Conservation (phyloP, 2,113 vertebrate species). For the Eudyptes chrysolophus region DNA sequence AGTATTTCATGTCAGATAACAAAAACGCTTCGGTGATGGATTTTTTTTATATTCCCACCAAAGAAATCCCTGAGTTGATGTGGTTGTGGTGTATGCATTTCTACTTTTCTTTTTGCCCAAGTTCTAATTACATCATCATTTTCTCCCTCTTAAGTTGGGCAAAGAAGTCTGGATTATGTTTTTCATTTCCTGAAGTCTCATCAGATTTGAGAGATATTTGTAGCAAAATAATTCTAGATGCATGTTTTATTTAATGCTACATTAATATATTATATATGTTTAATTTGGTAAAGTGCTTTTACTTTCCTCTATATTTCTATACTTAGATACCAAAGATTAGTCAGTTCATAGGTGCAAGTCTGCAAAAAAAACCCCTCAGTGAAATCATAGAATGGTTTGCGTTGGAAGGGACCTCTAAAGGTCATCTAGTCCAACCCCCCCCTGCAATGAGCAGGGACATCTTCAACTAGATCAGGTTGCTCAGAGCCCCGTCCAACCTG, state of each 20-base stretch:
- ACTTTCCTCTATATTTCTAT: background rate
- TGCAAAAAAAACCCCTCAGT: background rate
- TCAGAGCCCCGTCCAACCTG: background rate
- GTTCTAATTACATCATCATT: background rate
- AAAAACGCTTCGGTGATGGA: background rate
- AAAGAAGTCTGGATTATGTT: background rate
- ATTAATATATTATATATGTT: background rate
- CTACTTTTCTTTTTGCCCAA: background rate
- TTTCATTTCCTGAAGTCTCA: background rate
- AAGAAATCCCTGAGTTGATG: background rate
- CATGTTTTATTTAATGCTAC: background rate
- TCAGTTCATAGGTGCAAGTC: background rate
- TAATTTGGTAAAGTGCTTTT: background rate
- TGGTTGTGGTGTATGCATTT: background rate
- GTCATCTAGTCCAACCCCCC: background rate
- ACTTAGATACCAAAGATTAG: background rate
- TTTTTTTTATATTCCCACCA: background rate
- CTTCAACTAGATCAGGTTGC: background rate
- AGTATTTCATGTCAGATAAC: background rate
- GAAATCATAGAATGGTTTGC: background rate
- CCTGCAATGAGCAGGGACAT: background rate
- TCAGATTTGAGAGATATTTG: background rate
- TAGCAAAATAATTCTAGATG: background rate
- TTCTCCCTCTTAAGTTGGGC: background rate
- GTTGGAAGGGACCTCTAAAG: background rate